Evolutionary conservation across 2,113 vertebrate genomes (phyloP).

Genomic region (Brienomyrus longianalis): DNA sequence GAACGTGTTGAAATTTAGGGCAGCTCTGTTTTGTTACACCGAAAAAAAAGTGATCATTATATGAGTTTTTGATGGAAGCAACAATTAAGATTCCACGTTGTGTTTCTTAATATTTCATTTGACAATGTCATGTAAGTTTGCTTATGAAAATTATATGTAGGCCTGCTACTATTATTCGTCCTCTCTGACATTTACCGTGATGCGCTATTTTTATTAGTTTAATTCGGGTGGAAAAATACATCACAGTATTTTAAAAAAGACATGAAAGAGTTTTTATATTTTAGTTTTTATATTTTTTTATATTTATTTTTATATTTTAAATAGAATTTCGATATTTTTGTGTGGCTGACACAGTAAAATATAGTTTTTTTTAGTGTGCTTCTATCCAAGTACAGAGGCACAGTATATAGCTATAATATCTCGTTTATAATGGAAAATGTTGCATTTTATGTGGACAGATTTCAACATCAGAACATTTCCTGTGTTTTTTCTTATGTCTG

Average conservation of each 20-base stretch:
- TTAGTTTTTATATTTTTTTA: too few species aligned
- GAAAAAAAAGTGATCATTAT: not conserved
- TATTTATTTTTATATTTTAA: too few species aligned
- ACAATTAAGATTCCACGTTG: not conserved
- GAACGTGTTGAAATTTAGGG: not conserved
- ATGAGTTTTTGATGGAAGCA: not conserved
- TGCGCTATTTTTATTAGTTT: not conserved
- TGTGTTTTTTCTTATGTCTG: not conserved
- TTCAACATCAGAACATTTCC: not conserved
- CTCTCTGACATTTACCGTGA: not conserved
- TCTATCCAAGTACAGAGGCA: not conserved
- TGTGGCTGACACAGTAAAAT: not conserved
- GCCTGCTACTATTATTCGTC: not conserved
- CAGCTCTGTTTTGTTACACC: not conserved
- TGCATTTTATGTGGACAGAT: not conserved
- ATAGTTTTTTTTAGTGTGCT: not conserved
- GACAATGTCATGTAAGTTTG: not conserved
- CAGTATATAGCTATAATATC: not conserved
- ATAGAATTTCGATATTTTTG: not conserved
- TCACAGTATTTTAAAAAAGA: not conserved
- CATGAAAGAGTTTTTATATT: not conserved
- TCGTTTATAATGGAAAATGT: not conserved
- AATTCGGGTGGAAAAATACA: not conserved
- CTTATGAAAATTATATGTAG: not conserved
- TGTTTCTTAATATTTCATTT: not conserved